Conservation (phyloP, 2,888 invertebrate genomes). For the Blastobasis lacticolella region DNA sequence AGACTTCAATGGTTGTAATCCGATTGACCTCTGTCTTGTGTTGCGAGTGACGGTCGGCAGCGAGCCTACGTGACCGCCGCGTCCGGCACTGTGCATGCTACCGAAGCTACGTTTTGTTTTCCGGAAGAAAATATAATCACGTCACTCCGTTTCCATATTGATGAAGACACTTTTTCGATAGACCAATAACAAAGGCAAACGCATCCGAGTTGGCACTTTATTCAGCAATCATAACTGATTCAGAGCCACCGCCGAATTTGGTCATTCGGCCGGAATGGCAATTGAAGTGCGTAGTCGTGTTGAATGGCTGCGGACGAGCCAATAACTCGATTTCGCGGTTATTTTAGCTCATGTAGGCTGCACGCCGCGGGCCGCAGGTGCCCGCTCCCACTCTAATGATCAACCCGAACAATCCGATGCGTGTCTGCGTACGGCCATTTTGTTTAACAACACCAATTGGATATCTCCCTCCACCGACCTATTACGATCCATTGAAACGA, state of each 20-base stretch:
- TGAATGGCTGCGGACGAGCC: slow-evolving; percentile 46
- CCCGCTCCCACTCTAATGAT: slow-evolving; percentile 40
- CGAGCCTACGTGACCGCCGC: too few species aligned
- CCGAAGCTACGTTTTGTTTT: too few species aligned
- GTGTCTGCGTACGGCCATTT: slow-evolving; percentile 18
- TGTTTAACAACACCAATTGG: slow-evolving; percentile 5
- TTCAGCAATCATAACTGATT: slow-evolving; percentile 36
- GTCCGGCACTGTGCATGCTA: too few species aligned
- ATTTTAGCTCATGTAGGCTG: slow-evolving; percentile 55
- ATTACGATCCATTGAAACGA: slow-evolving; percentile 1
- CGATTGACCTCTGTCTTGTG: slow-evolving; percentile 3
- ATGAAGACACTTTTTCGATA: too few species aligned
- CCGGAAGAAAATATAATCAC: too few species aligned
- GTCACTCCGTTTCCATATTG: too few species aligned
- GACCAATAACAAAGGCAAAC: background rate
- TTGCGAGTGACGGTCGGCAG: background rate
- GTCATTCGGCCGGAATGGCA: slow-evolving; percentile 39
- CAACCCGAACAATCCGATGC: slow-evolving; percentile 38
- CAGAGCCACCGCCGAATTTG: slow-evolving; percentile 27
- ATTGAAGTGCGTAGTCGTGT: slow-evolving; percentile 44
- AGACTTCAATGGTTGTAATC: slow-evolving; percentile 2
- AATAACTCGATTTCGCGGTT: slow-evolving; percentile 69
- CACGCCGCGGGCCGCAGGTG: slow-evolving; percentile 46
- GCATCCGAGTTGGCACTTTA: slow-evolving; percentile 16
- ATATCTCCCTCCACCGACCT: background rate